Conservation (phyloP, 2,888 invertebrate genomes). For the Yponomeuta cagnagella region DNA sequence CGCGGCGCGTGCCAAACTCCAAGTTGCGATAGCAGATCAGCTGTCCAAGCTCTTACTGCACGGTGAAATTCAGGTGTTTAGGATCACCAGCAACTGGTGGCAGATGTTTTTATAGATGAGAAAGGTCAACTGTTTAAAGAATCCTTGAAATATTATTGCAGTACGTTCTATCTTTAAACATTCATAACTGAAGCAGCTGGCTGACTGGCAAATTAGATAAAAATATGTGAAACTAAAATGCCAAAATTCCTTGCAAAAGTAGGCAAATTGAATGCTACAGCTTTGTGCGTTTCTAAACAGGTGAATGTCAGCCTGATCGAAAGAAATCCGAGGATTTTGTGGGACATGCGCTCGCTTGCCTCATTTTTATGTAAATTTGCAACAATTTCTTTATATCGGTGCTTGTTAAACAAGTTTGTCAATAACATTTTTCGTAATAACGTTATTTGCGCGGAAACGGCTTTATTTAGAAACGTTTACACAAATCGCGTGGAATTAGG, state of each 20-base stretch:
- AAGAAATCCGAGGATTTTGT: background rate
- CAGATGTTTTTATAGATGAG: background rate
- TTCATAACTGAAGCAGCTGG: too few relatives aligned
- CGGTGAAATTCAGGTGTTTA: background rate
- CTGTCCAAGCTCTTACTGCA: background rate
- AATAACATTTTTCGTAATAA: background rate
- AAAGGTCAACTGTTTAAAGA: background rate
- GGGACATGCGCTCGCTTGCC: background rate
- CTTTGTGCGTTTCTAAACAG: background rate
- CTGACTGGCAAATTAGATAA: background rate
- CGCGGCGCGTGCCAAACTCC: constrained; percentile 5
- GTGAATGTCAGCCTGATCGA: background rate
- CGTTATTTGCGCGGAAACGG: background rate
- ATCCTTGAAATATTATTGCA: background rate
- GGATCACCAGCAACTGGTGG: background rate
- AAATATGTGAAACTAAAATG: background rate
- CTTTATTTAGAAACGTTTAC: background rate
- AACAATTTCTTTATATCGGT: constrained; percentile 1
- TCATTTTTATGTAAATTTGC: background rate
- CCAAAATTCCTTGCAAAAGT: background rate
- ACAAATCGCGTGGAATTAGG: background rate
- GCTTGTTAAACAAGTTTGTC: background rate
- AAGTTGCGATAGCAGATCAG: constrained; percentile 8
- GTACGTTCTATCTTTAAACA: background rate
- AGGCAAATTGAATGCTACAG: background rate